Evolutionary conservation across 2,113 vertebrate genomes (phyloP), one percentile per base, ranked within the genome.

Genomic region (Noturus placidus): DNA sequence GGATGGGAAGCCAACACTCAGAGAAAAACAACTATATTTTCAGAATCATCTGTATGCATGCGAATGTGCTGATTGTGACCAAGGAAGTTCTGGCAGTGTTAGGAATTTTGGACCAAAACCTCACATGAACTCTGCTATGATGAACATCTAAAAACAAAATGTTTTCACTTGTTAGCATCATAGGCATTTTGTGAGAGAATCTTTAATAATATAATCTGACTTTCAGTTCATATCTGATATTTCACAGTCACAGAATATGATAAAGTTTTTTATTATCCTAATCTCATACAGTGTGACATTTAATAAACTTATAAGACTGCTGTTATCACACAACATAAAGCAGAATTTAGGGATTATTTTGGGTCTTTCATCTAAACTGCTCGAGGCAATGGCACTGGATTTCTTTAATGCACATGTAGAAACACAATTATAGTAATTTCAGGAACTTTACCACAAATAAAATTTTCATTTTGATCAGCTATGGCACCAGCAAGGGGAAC

Each of bases 331-430:
- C 14, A 30, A 50, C n/a, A 79, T 54, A 50, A 78, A 30, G 15
- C 50, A 54, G n/a, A 13, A 78, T 78, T 78, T 52, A 52, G 27
- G 46, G 50, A 79, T 79, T 79, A 79, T 33, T 54, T 79, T n/a
- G n/a, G 50, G n/a, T 54, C 50, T 79, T n/a, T 19, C 6, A 19
- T 77, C 42, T 54, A 52, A 78, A 52, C 5, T 17, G 27, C 50
- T 8, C 33, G 1, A 79, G 76, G 50, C 50, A 79, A 8, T 33
- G 77, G 77, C 17, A 52, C 14, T 54, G 77, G n/a, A 52, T 79
- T 79, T 78, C 14, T 78, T 14, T 30, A 14, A 52, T 17, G 76
- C 46, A 30, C 15, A n/a, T 50, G 25, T 50, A 50, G 42, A 77
- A 50, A 77, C 5, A 27, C 22, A 4, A 6, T 77, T 7, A 72